Base-by-base conservation (phyloP, 2,797 vertebrate species). In the Urophycis tenuis region DNA sequence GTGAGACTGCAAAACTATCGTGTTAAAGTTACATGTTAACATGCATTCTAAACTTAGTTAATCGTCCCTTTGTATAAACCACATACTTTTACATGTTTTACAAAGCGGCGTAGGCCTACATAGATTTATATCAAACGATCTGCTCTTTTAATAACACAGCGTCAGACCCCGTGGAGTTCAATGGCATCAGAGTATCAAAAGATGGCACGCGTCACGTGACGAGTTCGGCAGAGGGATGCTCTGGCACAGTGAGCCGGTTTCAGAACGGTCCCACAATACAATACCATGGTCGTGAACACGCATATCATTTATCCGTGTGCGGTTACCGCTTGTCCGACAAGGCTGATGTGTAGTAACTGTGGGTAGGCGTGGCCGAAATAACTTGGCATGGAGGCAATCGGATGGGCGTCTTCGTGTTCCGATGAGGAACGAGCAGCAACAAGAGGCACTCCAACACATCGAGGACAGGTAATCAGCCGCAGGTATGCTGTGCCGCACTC, bases 1-100 rank as follows among this genome's bases (percentile, higher is more conserved):
- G 77, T 78, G 71, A 71, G 30, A 72, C 70, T 34, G 14, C 77
- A 10, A 64, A 41, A 60, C 53, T 72, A 31, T 34, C 71, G 75
- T 75, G 34, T 67, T 76, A 14, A 71, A 72, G 69, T 10, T 75
- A 36, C 77, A 34, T n/a, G 72, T 49, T 30, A 75, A 75, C 83
- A 73, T 76, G 81, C 36, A 53, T 75, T 80, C 35, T 75, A 72
- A 71, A 74, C 77, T 5, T 19, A 74, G 74, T 41, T 75, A 4
- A 69, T 81, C 75, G 78, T 90, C 82, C 79, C 84, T 90, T 89
- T 88, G 77, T 72, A 72, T 25, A 41, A 76, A 84, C 71, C 7
- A 32, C 41, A 72, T 71, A 81, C 67, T 81, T 80, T 72, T 35
- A 80, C 75, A 77, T 11, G 19, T 67, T 76, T 64, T 22, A 33